Conservation (phyloP, 2,113 vertebrate species). For the Struthidea cinerea region DNA sequence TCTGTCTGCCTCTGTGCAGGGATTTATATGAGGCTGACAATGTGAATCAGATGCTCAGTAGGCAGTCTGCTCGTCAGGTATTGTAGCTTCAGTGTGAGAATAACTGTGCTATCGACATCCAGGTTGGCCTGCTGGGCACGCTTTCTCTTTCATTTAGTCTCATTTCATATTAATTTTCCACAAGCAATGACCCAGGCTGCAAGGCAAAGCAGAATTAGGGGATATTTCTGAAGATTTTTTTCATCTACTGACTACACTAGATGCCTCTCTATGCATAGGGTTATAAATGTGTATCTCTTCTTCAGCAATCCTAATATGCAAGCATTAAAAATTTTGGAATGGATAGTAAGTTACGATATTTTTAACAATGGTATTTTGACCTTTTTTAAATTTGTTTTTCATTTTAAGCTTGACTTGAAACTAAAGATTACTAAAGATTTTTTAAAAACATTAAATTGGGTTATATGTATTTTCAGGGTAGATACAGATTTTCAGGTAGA, state of each 20-base stretch:
- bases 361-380: neutral
- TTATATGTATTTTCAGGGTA: neutral
- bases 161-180: neutral
- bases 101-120: neutral
- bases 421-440: neutral
- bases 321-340: neutral
- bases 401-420: neutral
- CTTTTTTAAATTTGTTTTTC: neutral
- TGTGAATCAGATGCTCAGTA: neutral
- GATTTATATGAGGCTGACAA: rapidly evolving
- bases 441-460: neutral
- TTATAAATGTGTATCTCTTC: neutral
- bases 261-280: neutral
- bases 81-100: neutral
- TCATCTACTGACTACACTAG: neutral
- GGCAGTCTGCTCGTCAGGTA: neutral
- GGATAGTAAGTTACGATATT: neutral
- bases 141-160: neutral
- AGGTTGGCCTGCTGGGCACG: neutral
- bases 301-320: neutral
- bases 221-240: neutral
- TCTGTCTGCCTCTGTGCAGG: neutral
- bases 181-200: neutral
- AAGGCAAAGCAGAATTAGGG: neutral
- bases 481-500: too few relatives aligned